Evolutionary conservation across 1,140 invertebrate genomes (phyloP).

Genomic region (Archivesica marissinica): DNA sequence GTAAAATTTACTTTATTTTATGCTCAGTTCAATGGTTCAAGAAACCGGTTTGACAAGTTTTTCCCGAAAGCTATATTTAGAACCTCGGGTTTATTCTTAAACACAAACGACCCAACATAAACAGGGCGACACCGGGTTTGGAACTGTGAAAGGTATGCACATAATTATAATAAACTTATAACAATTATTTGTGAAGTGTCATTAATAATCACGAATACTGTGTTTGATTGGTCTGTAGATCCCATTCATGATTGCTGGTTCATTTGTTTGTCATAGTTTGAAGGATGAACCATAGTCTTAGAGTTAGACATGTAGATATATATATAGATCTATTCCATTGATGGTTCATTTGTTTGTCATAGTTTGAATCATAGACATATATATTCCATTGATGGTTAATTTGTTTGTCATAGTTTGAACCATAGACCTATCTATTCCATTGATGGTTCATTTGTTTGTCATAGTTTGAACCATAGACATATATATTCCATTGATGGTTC

Average conservation of each 20-base stretch:
- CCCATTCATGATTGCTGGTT: not conserved
- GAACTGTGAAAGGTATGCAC: not conserved
- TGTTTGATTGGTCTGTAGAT: not conserved
- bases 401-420: too few species aligned
- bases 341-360: too few species aligned
- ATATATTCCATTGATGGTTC: too few species aligned
- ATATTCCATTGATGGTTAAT: too few species aligned
- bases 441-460: too few species aligned
- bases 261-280: not conserved
- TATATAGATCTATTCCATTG: not conserved
- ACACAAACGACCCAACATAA: not conserved
- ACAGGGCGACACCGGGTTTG: constrained; percentile 19
- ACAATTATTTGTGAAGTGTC: not conserved
- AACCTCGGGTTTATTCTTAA: not conserved
- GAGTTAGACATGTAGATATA: not conserved
- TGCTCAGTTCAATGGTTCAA: not conserved
- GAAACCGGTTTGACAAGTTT: constrained; percentile 50
- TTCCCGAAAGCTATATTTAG: constrained; percentile 12
- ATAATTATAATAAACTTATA: not conserved
- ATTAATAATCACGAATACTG: not conserved
- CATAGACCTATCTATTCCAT: too few species aligned
- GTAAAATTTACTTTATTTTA: too few species aligned
- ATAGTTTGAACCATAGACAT: too few species aligned
- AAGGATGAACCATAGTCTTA: not conserved
- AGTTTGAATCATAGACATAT: too few species aligned